Percentiles rank a stretch among this genome's conserved stretches.
Evolutionary conservation across 1,140 invertebrate genomes (phyloP).

Genomic region (Aradophagus sp.): DNA sequence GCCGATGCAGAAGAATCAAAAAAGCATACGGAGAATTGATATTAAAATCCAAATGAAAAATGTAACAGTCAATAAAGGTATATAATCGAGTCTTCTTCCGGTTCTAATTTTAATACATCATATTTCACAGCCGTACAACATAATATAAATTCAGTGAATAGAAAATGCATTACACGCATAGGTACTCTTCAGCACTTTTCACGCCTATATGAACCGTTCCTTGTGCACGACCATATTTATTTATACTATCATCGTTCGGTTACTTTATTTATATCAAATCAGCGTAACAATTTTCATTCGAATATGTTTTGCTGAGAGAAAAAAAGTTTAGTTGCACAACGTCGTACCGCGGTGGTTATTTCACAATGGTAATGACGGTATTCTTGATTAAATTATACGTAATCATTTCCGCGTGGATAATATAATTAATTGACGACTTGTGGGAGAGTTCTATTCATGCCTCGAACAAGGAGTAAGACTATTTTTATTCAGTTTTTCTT

Average conservation of each 20-base stretch:
- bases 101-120: no score
- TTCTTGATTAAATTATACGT: conserved; percentile 29
- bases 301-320: no score
- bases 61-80: no score
- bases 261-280: conserved; percentile 13
- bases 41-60: no score
- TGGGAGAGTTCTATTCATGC: conserved; percentile 12
- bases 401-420: conserved; percentile 24
- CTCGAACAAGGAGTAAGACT: background rate
- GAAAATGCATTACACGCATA: conserved; percentile 24
- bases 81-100: no score
- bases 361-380: conserved; percentile 24
- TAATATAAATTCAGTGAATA: no score
- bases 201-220: conserved; percentile 12
- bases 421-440: conserved; percentile 22
- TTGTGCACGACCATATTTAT: conserved; percentile 11
- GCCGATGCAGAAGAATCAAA: no score
- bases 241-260: conserved; percentile 9
- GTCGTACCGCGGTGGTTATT: conserved; percentile 3
- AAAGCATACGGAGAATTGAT: no score
- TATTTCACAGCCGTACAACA: no score
- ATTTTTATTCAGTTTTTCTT: no score
- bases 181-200: conserved; percentile 13
- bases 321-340: background rate
- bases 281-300: no score